Evolutionary conservation across 2,113 vertebrate species (phyloP).

Genomic region (Pelecanoides urinatrix): DNA sequence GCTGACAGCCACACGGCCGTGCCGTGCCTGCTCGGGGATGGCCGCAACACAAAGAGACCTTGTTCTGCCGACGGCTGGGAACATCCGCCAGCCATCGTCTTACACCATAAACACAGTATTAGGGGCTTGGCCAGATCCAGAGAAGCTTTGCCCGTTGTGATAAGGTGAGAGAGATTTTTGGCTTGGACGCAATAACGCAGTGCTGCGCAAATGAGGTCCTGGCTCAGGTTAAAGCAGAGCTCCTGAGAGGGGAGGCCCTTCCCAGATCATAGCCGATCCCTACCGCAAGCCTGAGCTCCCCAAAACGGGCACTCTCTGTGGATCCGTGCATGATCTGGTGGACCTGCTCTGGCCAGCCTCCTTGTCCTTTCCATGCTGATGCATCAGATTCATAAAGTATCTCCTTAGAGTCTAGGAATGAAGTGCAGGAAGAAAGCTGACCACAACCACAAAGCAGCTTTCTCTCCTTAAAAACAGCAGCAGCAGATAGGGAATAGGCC

Average conservation of each 20-base stretch:
- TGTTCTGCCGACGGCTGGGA: background rate
- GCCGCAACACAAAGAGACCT: background rate
- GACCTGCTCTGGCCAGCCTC: background rate
- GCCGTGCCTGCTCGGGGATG: background rate
- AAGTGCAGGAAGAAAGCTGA: background rate
- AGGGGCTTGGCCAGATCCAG: background rate
- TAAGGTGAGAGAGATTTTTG: background rate
- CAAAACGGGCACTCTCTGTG: background rate
- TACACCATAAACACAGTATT: fast-evolving
- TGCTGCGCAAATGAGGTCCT: background rate
- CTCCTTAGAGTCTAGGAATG: no score
- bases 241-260: background rate
- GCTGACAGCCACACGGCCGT: fast-evolving
- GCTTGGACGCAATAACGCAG: background rate
- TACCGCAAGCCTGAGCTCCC: background rate
- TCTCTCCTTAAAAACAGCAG: background rate
- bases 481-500: background rate
- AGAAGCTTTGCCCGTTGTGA: background rate
- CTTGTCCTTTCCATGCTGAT: background rate
- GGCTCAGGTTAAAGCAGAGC: background rate
- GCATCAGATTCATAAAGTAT: background rate
- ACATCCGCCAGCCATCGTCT: background rate
- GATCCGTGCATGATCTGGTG: fast-evolving
- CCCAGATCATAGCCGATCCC: background rate
- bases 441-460: background rate